Evolutionary conservation across 1,140 invertebrate genomes (phyloP).

Genomic region (Drosophila bifasciata): DNA sequence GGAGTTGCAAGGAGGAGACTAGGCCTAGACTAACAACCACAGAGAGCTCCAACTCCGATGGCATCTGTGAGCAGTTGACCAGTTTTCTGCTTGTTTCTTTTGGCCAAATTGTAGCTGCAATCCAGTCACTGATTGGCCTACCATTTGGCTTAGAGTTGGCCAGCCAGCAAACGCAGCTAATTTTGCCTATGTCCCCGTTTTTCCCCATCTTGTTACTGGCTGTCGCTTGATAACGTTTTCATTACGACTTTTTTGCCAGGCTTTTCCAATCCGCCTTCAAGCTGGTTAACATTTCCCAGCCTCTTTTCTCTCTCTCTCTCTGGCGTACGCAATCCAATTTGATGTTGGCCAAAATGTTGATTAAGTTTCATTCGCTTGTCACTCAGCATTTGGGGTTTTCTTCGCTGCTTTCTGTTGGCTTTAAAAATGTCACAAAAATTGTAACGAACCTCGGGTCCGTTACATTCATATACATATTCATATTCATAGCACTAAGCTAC

Average conservation of each 20-base stretch:
- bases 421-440: conserved; percentile 66
- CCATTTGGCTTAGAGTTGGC: conserved; percentile 22
- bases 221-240: conserved; percentile 74
- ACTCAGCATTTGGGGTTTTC: conserved; percentile 55
- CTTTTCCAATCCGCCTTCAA: conserved; percentile 11
- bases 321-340: conserved; percentile 72
- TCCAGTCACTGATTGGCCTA: conserved; percentile 56
- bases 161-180: conserved; percentile 64
- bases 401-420: conserved; percentile 53
- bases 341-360: conserved; percentile 59
- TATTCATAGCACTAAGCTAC: no score
- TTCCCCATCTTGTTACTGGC: conserved; percentile 31
- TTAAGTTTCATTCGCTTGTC: conserved; percentile 70
- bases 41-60: conserved; percentile 39
- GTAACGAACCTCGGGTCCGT: no score
- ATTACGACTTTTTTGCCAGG: conserved; percentile 42
- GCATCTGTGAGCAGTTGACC: conserved; percentile 40
- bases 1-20: conserved; percentile 22
- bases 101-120: conserved; percentile 52
- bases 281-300: conserved; percentile 27
- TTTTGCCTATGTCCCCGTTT: conserved; percentile 47
- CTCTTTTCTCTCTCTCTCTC: conserved; percentile 6
- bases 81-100: conserved; percentile 42
- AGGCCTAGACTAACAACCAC: conserved; percentile 14
- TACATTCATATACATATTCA: no score